phyloP scores from a whole-genome alignment of 2,888 invertebrate species.

The Chymomyza amoena region DNA sequence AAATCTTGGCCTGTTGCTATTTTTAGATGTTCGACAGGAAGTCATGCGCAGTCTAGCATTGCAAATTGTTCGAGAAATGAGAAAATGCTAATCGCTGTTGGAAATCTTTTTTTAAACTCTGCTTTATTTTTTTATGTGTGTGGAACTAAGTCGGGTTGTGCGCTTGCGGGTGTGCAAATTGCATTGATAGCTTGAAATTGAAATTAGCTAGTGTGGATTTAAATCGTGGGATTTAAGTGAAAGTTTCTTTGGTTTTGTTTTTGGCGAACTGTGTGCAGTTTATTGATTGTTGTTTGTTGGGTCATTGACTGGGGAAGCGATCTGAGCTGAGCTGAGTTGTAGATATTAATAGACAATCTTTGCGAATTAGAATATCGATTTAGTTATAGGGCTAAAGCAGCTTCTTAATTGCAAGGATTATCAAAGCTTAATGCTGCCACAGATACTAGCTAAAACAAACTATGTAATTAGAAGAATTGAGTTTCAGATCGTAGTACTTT shows the following conservation, averaged over 20 bases:
- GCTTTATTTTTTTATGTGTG: neutral
- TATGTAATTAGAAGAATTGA: too few relatives aligned
- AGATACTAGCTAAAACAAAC: too few relatives aligned
- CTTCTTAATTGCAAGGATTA: too few relatives aligned
- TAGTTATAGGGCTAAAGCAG: too few relatives aligned
- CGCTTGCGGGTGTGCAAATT: slow-evolving; percentile 17
- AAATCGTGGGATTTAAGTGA: slow-evolving; percentile 6
- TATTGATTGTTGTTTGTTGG: slow-evolving; percentile 1
- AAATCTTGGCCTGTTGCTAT: slow-evolving; percentile 13
- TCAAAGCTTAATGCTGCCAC: too few relatives aligned
- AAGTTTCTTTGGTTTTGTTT: slow-evolving; percentile 12
- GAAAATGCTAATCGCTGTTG: neutral
- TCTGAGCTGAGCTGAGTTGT: slow-evolving; percentile 7
- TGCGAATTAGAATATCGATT: too few relatives aligned
- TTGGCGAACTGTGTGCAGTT: neutral
- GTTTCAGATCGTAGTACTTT: too few relatives aligned
- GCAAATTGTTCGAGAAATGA: slow-evolving; percentile 49
- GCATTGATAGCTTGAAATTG: neutral
- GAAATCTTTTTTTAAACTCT: neutral
- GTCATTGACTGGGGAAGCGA: neutral
- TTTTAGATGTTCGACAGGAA: slow-evolving; percentile 45
- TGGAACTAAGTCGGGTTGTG: slow-evolving; percentile 28
- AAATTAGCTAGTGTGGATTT: neutral
- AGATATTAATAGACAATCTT: too few relatives aligned
- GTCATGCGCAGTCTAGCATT: slow-evolving; percentile 69